Base-by-base conservation (phyloP, 2,797 vertebrate species). In the Lacerta bilineata region DNA sequence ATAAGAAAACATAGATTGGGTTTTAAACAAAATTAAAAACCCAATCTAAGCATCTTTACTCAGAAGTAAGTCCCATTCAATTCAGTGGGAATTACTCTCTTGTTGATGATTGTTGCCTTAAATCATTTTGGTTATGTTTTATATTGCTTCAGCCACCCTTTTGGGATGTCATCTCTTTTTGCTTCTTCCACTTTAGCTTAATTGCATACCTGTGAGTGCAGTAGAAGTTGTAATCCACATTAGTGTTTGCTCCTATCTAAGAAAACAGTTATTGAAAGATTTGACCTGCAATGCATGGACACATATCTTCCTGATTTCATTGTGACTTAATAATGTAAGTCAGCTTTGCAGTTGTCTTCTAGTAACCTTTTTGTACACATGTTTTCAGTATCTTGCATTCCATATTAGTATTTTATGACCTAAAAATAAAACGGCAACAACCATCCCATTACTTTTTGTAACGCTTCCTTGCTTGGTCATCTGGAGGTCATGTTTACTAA, bases 61-160 rank as follows among this genome's bases (percentile, higher is more conserved):
- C 64, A 69, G 13, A 55, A 55, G 15, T 55, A 15, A 55, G 13
- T 55, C 50, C 50, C 50, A 55, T 15, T 55, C 13, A 64, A 59
- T 87, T 87, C 59, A 66, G 23, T 23, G 29, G 41, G 20, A 87
- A 66, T 87, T 87, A 33, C 8, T 75, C 59, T 20, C 1, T 66
- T 20, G 8, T 10, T 74, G 33, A 68, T 74, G 33, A 68, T 59
- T 66, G 5, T 15, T 64, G 17, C 39, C n/a, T 82, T 36, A 88
- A n/a, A 36, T 13, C n/a, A 17, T 66, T 15, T 41, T 46, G 5
- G 13, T 68, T 86, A 5, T 27, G 23, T 25, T 20, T 43, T 43
- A 23, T 29, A 29, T 76, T 71, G 20, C 9, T 66, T 64, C 8
- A 64, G 59, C 4, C 23, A 75, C 4, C 23, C 0, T 76, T 33